A percentile compares a stretch with the other conserved stretches of the same genome.
phyloP scores from a whole-genome alignment of 2,113 vertebrate genomes.

The Gorilla gorilla region DNA sequence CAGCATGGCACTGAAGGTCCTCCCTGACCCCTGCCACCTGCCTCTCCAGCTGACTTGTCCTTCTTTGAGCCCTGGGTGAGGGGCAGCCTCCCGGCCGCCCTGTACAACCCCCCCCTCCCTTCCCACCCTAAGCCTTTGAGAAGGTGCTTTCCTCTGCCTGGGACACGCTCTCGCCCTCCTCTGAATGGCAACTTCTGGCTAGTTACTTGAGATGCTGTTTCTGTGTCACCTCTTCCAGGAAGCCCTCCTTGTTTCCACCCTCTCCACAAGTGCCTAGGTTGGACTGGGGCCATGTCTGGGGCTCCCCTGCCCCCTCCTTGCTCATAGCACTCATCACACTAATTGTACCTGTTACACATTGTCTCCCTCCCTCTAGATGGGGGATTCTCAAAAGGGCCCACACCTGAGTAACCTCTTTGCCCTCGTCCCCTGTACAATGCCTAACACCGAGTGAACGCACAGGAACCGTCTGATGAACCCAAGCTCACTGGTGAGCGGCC shows the following conservation, averaged over 20 bases:
- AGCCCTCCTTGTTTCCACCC: neutral
- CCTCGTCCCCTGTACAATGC: fast-evolving
- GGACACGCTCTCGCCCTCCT: neutral
- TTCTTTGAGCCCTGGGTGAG: neutral
- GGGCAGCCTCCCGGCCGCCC: neutral
- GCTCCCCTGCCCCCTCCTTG: neutral
- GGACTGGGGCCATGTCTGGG: neutral
- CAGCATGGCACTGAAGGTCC: neutral
- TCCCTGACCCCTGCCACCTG: fast-evolving
- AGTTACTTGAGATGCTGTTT: neutral
- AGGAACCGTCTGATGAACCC: neutral
- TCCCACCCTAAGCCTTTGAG: too few relatives aligned
- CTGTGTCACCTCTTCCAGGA: neutral
- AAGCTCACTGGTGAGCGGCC: neutral
- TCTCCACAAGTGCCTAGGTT: neutral
- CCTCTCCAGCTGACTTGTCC: neutral
- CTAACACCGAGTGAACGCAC: neutral
- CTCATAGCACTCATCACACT: neutral
- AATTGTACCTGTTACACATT: too few relatives aligned
- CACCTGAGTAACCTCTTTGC: neutral
- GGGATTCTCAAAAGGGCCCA: neutral
- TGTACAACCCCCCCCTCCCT: neutral
- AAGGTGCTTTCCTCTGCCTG: neutral
- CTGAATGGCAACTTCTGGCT: neutral
- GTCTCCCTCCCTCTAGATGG: too few relatives aligned